Base-by-base conservation (phyloP, 92 coral and sea anemone genomes). In the Palythoa grandiflora region DNA sequence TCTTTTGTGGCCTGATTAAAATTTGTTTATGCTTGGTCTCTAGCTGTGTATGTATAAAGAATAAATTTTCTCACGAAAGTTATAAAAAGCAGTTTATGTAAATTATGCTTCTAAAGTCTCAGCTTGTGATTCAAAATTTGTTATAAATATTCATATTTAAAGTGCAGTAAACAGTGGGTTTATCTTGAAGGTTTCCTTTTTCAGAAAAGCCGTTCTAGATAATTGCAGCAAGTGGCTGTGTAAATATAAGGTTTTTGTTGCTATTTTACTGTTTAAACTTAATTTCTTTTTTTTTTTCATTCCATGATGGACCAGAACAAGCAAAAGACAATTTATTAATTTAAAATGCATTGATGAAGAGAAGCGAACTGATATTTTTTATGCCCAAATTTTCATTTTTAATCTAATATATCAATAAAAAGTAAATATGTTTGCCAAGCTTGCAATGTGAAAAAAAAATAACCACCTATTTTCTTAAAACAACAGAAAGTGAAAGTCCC, bases 151-250 rank as follows among this genome's bases (percentile, higher is more conserved):
- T 47, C 4, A 20, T 3, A 11, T 81, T 81, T 44, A 28, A 50
- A 81, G 3, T 14, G 21, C 57, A 17, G 54, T 60, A 38, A 81
- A 68, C 75, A 81, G 57, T 44, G 38, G 59, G 75, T 70, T 47
- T 70, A 70, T 37, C 47, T 63, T 17, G 2, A 59, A 59, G 20
- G 19, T 39, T 36, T 38, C 12, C 66, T 81, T 65, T 65, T 38
- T 11, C 38, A 51, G 14, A n/a, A 54, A 47, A 9, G 57, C 28
- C 37, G 0, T 40, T 81, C 14, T 15, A 40, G 59, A 47, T 13
- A 3, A 66, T 68, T 60, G 13, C 17, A 4, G 72, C 19, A 20
- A 81, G 86, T 65, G 74, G 54, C 61, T 66, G 86, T 63, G 75
- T 48, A 63, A 81, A 81, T 81, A 66, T 28, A 6, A 40, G 13